Evolutionary conservation across 2,113 vertebrate species (phyloP), one percentile per base, ranked within the genome.

Genomic region (Marcusenius ussheri): DNA sequence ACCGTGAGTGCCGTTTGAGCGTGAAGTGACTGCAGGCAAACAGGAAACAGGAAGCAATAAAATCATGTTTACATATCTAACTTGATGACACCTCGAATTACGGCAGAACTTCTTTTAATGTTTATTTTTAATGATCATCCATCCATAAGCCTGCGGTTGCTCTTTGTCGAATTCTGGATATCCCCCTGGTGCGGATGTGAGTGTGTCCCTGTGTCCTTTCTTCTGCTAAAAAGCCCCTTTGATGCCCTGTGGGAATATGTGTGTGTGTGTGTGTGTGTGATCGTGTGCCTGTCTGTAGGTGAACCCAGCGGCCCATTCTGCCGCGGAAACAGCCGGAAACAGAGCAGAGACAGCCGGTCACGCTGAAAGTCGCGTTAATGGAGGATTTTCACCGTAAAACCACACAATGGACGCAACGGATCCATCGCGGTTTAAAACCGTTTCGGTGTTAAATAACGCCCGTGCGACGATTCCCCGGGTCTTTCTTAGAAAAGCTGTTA

Each of bases 41-140:
- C 83, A 46, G 74, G 62, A 70, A 70, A 80, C 74, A 80, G 74
- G 31, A 80, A 80, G 74, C 74, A 80, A 80, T 80, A 39, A 80
- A 42, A 42, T 39, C 17, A 42, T 42, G 35, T 42, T 42, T 80
- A 80, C 35, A 80, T 80, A 80, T 42, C 35, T 42, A 42, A 80
- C 15, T 19, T 19, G 13, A 42, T 80, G 31, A 80, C 35, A 42
- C 31, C 31, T 3, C 15, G n/a, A 42, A 42, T 35, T 42, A 80
- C 1, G 6, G 13, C 74, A 80, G 35, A 77, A 77, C 39, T 80
- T 27, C 39, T 80, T 80, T 80, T 19, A 80, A 80, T 42, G 35
- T 80, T 80, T 42, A 80, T 80, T 19, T 80, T 80, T 80, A 39
- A 80, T 21, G 31, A 42, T 80, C 35, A 42, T 19, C 35, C 74